These are phyloP conservation scores for Paradisaea rubra DNA, from an alignment of 2,113 vertebrate species.

Conservation along the genomic window DNA sequence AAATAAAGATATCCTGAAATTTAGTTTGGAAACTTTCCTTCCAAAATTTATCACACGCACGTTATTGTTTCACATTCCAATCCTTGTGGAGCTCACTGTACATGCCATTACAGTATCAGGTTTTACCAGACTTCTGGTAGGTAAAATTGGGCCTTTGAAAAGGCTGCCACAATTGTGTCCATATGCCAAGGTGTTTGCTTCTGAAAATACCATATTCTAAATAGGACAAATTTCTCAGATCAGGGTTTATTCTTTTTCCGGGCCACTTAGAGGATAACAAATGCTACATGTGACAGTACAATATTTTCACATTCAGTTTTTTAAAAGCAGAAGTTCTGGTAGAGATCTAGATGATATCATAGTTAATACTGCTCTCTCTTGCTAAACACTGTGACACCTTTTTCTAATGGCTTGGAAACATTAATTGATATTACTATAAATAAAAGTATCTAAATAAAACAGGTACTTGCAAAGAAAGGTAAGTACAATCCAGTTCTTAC, in stretches of 20 bases:
- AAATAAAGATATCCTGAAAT: not conserved
- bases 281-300: not conserved
- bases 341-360: not conserved
- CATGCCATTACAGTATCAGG: not conserved
- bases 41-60: not conserved
- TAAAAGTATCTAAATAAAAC: not conserved
- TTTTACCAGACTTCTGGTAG: not conserved
- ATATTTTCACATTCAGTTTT: not conserved
- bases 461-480: not conserved
- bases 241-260: not conserved
- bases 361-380: not conserved
- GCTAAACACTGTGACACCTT: not conserved
- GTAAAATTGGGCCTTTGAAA: not conserved
- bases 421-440: not conserved
- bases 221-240: not conserved
- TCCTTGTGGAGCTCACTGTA: not conserved
- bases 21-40: not conserved
- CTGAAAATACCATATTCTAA: not conserved
- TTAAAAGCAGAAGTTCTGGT: not conserved
- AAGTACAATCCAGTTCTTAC: not conserved
- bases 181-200: not conserved
- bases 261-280: not conserved
- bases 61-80: not conserved
- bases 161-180: not conserved
- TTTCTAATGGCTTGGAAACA: not conserved